Evolutionary conservation across 2,797 vertebrate genomes (phyloP).

Genomic region (Phoeniculus purpureus): DNA sequence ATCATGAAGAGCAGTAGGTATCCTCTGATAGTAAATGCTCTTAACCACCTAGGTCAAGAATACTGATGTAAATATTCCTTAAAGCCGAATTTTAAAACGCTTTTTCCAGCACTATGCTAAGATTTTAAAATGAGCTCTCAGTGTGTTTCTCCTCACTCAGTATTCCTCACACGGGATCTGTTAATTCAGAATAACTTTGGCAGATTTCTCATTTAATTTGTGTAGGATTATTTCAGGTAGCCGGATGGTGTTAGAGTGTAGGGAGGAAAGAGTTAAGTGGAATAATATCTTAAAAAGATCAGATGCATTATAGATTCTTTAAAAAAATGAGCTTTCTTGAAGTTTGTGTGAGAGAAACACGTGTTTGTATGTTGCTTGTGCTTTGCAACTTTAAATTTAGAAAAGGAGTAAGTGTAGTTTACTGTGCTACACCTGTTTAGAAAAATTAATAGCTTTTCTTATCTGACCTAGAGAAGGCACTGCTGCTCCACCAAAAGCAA

Average conservation of each 20-base stretch:
- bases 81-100: not conserved
- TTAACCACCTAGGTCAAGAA: not conserved
- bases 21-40: not conserved
- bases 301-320: not conserved
- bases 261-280: not conserved
- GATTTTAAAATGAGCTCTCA: not conserved
- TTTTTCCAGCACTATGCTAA: not conserved
- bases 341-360: not conserved
- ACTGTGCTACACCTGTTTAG: not conserved
- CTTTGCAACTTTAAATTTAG: not conserved
- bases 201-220: not conserved
- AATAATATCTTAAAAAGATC: not conserved
- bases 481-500: conserved; percentile 88
- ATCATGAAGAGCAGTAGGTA: not conserved
- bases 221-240: not conserved
- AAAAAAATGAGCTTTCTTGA: not conserved
- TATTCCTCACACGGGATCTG: not conserved
- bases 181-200: not conserved
- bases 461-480: conserved; percentile 84
- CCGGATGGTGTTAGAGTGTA: not conserved
- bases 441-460: conserved; percentile 4
- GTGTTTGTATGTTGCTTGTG: not conserved
- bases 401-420: not conserved
- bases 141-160: not conserved
- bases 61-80: not conserved